These are phyloP conservation scores for Unio delphinus DNA, from an alignment of 2,888 invertebrate genomes.

Conservation along the genomic window DNA sequence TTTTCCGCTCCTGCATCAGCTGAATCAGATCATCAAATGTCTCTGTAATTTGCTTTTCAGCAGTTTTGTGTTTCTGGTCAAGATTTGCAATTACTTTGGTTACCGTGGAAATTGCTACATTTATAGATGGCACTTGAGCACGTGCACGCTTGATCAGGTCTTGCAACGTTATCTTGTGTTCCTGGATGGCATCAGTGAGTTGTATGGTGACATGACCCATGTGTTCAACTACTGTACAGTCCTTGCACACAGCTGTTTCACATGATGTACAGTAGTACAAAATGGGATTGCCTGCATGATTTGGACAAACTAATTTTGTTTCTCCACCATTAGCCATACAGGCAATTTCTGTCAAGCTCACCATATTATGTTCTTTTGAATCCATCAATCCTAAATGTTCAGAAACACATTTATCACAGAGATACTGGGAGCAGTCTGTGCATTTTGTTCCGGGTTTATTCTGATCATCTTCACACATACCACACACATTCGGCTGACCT, in stretches of 20 bases:
- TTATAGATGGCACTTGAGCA: slow-evolving; percentile 65
- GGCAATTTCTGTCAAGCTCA: slow-evolving; percentile 58
- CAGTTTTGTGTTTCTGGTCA: slow-evolving; percentile 45
- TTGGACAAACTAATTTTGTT: slow-evolving; percentile 66
- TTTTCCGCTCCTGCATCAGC: slow-evolving; percentile 65
- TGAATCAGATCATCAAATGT: slow-evolving; percentile 67
- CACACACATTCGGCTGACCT: slow-evolving; percentile 56
- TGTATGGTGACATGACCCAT: slow-evolving; percentile 71
- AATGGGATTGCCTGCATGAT: slow-evolving; percentile 65
- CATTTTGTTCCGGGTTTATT: slow-evolving; percentile 63
- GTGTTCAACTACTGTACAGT: slow-evolving; percentile 73
- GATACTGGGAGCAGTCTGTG: slow-evolving; percentile 61
- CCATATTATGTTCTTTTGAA: slow-evolving; percentile 50
- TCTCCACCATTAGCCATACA: slow-evolving; percentile 50
- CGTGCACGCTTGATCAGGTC: slow-evolving; percentile 65
- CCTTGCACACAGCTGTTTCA: slow-evolving; percentile 74
- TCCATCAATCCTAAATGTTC: slow-evolving; percentile 54
- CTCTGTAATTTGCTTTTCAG: slow-evolving; percentile 62
- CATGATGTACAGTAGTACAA: slow-evolving; percentile 73
- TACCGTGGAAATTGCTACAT: slow-evolving; percentile 64
- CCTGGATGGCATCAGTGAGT: slow-evolving; percentile 72
- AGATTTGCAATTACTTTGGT: slow-evolving; percentile 57
- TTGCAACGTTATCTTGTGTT: slow-evolving; percentile 66
- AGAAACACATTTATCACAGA: slow-evolving; percentile 64
- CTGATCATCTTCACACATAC: slow-evolving; percentile 52